Percentiles rank a stretch among this genome's conserved stretches.
phyloP scores from a whole-genome alignment of 2,113 vertebrate species.

The Entosphenus tridentatus region DNA sequence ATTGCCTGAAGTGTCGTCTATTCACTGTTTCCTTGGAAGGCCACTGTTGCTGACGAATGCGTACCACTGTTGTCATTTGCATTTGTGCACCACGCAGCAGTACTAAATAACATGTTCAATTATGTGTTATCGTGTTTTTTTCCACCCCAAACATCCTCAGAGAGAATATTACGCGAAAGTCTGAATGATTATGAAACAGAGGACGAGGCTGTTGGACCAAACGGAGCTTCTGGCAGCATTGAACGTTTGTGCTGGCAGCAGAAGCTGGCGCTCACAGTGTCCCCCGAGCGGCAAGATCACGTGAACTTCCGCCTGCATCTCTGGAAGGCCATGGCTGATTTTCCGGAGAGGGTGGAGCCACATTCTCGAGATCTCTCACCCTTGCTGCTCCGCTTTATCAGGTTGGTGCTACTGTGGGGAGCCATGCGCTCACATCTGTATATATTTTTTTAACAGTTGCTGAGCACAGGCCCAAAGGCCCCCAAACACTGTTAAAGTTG shows the following conservation, averaged over 20 bases:
- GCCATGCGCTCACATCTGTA: no score
- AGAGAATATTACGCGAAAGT: slow-evolving; percentile 38
- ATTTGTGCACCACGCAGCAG: no score
- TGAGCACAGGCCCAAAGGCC: no score
- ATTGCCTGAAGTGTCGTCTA: no score
- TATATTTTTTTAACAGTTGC: no score
- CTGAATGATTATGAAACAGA: slow-evolving; percentile 9
- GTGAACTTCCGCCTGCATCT: slow-evolving; percentile 65
- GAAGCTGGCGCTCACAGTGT: slow-evolving; percentile 16
- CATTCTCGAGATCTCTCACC: slow-evolving; percentile 66
- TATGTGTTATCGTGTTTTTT: not conserved
- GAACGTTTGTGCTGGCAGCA: slow-evolving; percentile 37
- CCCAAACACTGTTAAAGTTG: no score
- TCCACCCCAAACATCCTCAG: slow-evolving; percentile 18
- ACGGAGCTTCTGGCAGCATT: slow-evolving; percentile 25
- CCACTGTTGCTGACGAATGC: no score
- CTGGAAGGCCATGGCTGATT: slow-evolving; percentile 55
- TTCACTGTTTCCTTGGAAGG: no score
- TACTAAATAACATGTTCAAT: slow-evolving; percentile 9
- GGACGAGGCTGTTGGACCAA: slow-evolving; percentile 20
- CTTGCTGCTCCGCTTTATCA: slow-evolving; percentile 66
- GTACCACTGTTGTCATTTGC: no score
- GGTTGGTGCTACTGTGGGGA: slow-evolving; percentile 19
- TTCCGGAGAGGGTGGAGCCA: slow-evolving; percentile 62
- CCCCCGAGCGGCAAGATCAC: slow-evolving; percentile 44